A percentile compares a stretch with the other conserved stretches of the same genome.
Conservation (phyloP, 2,113 vertebrate genomes). For the Labrus mixtus region DNA sequence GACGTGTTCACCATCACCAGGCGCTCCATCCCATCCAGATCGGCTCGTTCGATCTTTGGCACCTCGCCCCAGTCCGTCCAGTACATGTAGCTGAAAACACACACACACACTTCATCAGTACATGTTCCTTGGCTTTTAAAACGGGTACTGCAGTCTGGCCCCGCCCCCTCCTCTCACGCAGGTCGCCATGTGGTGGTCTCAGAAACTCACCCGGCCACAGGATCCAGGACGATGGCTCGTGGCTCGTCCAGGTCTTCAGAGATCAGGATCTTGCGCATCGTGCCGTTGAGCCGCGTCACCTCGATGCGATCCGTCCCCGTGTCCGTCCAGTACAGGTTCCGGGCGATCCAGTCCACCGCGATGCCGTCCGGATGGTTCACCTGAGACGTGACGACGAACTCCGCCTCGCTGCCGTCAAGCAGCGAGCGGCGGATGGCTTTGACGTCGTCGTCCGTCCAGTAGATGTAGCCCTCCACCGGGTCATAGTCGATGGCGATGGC, state of each 20-base stretch:
- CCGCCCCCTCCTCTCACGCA: no score
- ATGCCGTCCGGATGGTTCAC: conserved; percentile 96
- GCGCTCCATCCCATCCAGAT: conserved; percentile 93
- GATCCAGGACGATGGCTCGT: conserved; percentile 95
- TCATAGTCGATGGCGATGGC: conserved; percentile 98
- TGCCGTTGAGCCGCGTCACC: conserved; percentile 95
- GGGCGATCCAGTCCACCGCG: conserved; percentile 95
- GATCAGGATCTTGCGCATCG: conserved; percentile 97
- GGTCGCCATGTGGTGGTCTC: no score
- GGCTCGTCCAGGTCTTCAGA: conserved; percentile 97
- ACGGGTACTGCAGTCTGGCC: no score
- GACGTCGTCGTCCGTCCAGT: conserved; percentile 98
- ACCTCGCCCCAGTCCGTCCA: conserved; percentile 99
- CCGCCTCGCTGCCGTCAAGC: conserved; percentile 89
- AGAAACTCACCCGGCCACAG: conserved; percentile 89
- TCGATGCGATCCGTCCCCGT: conserved; percentile 97
- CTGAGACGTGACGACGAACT: conserved; percentile 93
- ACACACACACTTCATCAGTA: no score
- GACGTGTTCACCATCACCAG: conserved; percentile 95
- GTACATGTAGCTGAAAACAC: conserved; percentile 91
- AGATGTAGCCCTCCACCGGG: conserved; percentile 92
- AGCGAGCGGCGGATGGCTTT: conserved; percentile 91
- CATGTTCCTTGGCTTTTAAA: no score
- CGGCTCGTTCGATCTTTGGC: conserved; percentile 95
- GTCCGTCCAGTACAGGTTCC: conserved; percentile 98